Conservation (phyloP, 1,140 invertebrate species). For the Kradibia gibbosae region DNA sequence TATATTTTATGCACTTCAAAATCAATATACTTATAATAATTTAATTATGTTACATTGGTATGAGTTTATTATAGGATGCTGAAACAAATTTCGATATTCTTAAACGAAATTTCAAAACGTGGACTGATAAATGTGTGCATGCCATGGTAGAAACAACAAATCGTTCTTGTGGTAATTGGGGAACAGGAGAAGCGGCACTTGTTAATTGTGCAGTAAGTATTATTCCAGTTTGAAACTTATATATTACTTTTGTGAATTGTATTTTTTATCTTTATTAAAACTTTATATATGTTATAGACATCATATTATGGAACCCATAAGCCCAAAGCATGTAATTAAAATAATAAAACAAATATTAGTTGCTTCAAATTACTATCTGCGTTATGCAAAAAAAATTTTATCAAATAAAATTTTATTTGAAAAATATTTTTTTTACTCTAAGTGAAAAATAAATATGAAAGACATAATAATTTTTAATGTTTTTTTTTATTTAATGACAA, state of each 20-base stretch:
- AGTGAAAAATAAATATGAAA: neutral
- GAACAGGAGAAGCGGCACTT: neutral
- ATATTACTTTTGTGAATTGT: no score
- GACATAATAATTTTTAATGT: neutral
- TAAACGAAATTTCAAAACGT: neutral
- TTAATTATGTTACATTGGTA: no score
- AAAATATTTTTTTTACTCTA: no score
- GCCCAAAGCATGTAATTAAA: neutral
- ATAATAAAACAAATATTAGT: neutral
- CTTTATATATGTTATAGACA: neutral
- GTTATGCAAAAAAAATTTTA: no score
- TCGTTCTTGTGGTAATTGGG: neutral
- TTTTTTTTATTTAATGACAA: neutral
- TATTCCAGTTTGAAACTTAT: neutral
- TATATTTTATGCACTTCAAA: no score
- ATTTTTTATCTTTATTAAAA: no score
- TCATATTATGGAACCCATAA: slow-evolving; percentile 1
- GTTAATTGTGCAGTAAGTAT: neutral
- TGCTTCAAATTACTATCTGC: neutral
- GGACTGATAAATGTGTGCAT: neutral
- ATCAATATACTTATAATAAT: no score
- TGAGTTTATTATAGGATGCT: neutral
- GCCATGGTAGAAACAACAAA: neutral
- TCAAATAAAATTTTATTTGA: no score
- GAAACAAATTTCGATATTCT: neutral